Evolutionary conservation across 2,113 vertebrate species (phyloP).

Genomic region (Oxyruncus cristatus): DNA sequence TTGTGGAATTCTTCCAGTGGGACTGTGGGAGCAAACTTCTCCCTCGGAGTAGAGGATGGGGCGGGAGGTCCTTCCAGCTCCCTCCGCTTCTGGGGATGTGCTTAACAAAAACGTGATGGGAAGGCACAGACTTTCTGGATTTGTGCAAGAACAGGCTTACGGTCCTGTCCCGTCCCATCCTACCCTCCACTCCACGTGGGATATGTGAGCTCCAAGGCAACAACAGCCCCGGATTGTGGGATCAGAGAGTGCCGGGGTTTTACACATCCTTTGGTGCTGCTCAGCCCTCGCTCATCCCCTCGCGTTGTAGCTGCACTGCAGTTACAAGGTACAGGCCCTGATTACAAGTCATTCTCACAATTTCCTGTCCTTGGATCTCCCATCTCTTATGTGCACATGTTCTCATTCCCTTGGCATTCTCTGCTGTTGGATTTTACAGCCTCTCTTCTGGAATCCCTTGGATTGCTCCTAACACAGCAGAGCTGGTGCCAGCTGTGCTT

Average conservation of each 20-base stretch:
- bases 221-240: not conserved
- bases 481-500: not conserved
- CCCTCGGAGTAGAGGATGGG: not conserved
- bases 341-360: not conserved
- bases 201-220: not conserved
- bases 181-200: not conserved
- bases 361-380: not conserved
- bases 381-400: not conserved
- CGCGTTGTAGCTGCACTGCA: not conserved
- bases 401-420: not conserved
- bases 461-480: not conserved
- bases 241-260: not conserved
- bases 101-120: not conserved
- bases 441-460: not conserved
- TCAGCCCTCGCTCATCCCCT: not conserved
- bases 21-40: not conserved
- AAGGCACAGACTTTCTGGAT: not conserved
- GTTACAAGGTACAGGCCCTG: not conserved
- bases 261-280: not conserved
- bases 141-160: fast-evolving
- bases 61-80: not conserved
- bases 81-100: fast-evolving
- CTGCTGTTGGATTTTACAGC: not conserved
- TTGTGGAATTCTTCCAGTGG: not conserved
- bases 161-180: not conserved